Evolutionary conservation across 2,888 invertebrate species (phyloP).

Genomic region (Boloria euphrosyne): DNA sequence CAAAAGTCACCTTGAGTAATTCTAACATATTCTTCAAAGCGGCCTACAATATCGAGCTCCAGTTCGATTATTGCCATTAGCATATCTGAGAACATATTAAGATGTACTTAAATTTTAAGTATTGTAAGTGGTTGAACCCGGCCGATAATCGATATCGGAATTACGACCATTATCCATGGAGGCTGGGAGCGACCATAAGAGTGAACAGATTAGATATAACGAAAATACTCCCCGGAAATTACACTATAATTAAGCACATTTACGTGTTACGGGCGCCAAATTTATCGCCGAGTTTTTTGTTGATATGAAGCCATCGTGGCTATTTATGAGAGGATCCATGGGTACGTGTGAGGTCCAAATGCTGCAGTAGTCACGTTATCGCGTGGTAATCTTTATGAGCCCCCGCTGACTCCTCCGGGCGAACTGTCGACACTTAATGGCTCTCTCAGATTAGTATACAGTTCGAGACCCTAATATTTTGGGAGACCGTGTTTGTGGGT

Average conservation of each 20-base stretch:
- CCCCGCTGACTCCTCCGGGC: constrained; percentile 69
- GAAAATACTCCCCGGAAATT: constrained; percentile 70
- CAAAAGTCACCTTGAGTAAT: constrained; percentile 29
- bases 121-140: constrained; percentile 49
- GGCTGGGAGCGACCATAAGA: constrained; percentile 64
- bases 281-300: constrained; percentile 81
- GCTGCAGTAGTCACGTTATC: constrained; percentile 78
- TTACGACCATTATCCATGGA: constrained; percentile 53
- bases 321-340: constrained; percentile 72
- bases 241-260: constrained; percentile 80
- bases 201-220: constrained; percentile 73
- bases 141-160: constrained; percentile 62
- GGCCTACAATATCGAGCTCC: constrained; percentile 42
- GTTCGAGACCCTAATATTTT: constrained; percentile 62
- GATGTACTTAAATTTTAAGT: constrained; percentile 46
- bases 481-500: constrained; percentile 75
- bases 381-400: constrained; percentile 80
- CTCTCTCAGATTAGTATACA: constrained; percentile 70
- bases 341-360: constrained; percentile 75
- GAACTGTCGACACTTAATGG: constrained; percentile 80
- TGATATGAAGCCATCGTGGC: constrained; percentile 75
- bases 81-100: constrained; percentile 49
- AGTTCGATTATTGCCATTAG: constrained; percentile 45
- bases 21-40: constrained; percentile 31
- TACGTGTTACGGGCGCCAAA: constrained; percentile 81